These are phyloP conservation scores for Lepus oiostolus DNA, from an alignment of 2,797 vertebrate genomes.

Conservation along the genomic window DNA sequence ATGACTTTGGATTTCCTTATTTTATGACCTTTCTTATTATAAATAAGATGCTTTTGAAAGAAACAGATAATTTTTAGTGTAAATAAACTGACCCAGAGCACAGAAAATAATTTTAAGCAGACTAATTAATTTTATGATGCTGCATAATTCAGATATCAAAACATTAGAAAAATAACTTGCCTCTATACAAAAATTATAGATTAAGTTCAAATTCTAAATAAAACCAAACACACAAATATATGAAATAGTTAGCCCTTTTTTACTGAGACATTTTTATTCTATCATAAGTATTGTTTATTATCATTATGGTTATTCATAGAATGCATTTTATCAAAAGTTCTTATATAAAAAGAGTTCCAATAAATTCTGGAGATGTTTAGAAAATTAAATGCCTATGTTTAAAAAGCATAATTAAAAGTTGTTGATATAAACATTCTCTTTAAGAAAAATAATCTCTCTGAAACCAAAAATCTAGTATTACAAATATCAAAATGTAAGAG, in stretches of 20 bases:
- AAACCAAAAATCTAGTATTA: neutral
- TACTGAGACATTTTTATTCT: slow-evolving; percentile 23
- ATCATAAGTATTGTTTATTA: slow-evolving; percentile 26
- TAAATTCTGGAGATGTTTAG: slow-evolving; percentile 1
- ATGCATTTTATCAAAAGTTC: slow-evolving; percentile 1
- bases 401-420: neutral
- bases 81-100: neutral
- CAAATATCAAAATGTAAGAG: neutral
- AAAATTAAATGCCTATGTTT: slow-evolving; percentile 20
- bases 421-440: neutral
- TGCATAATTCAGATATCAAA: neutral
- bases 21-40: neutral
- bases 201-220: slow-evolving; percentile 30
- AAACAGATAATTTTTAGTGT: neutral
- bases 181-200: neutral
- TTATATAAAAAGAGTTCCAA: neutral
- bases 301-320: slow-evolving; percentile 11
- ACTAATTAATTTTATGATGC: slow-evolving; percentile 4
- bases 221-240: slow-evolving; percentile 23
- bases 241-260: slow-evolving; percentile 34
- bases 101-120: neutral
- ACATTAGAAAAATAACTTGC: slow-evolving; percentile 3
- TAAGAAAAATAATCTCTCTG: slow-evolving; percentile 5
- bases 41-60: neutral
- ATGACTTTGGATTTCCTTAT: neutral